Evolutionary conservation across 2,113 vertebrate species (phyloP).

Genomic region (Ciconia stormi): DNA sequence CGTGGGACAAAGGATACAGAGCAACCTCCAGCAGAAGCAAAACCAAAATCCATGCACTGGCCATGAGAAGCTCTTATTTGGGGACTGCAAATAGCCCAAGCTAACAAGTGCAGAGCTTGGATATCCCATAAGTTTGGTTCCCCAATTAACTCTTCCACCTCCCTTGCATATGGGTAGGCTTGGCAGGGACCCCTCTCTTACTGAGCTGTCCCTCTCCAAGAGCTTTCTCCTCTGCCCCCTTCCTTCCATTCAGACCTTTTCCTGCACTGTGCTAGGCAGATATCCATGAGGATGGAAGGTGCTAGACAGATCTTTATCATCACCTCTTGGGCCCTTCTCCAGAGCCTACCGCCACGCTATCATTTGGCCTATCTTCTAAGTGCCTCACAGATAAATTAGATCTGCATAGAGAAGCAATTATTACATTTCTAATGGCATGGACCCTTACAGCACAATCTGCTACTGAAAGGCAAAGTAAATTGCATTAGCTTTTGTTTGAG

Average conservation of each 20-base stretch:
- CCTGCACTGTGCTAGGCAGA: not conserved
- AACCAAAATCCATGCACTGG: not conserved
- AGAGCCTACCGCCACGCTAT: conserved; percentile 5
- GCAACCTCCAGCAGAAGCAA: not conserved
- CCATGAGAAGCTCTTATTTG: not conserved
- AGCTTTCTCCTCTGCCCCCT: not conserved
- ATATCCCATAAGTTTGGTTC: not conserved
- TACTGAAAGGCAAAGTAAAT: conserved; percentile 57
- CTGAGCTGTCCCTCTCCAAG: not conserved
- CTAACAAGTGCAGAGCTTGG: not conserved
- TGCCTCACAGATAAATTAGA: conserved; percentile 54
- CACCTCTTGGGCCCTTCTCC: conserved; percentile 23
- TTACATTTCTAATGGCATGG: conserved; percentile 59
- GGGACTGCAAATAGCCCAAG: not conserved
- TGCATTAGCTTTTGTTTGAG: conserved; percentile 63
- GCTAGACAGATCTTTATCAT: conserved; percentile 55
- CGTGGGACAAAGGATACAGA: not conserved
- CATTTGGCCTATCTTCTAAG: conserved; percentile 49
- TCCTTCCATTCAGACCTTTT: not conserved
- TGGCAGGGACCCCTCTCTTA: not conserved
- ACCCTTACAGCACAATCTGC: conserved; percentile 37
- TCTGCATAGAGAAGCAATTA: conserved; percentile 61
- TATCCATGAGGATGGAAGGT: conserved; percentile 3
- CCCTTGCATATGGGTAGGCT: not conserved
- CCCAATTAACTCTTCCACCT: not conserved